A percentile compares a stretch with the other conserved stretches of the same genome.
These are phyloP conservation scores for Xiphophorus birchmanni DNA, from an alignment of 2,797 vertebrate species.

Conservation along the genomic window DNA sequence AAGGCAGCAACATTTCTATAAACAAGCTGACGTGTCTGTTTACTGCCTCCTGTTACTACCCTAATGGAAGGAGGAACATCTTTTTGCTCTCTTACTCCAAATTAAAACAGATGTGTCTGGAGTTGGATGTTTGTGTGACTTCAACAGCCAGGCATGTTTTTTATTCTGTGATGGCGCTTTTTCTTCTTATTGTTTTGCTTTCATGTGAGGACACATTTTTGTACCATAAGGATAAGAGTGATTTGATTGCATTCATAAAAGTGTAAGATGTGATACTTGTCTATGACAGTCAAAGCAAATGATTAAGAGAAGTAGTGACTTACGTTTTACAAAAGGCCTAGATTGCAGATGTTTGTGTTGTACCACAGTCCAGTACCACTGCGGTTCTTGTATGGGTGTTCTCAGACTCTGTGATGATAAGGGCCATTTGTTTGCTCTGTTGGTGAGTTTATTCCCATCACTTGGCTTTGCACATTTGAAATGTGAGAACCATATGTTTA, in stretches of 20 bases:
- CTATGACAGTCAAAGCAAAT: background rate
- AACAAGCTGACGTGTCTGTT: conserved; percentile 33
- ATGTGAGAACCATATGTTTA: conserved; percentile 38
- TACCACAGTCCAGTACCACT: background rate
- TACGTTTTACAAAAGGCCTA: background rate
- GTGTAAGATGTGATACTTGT: background rate
- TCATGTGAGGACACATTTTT: background rate
- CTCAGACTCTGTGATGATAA: background rate
- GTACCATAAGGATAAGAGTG: background rate
- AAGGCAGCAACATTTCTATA: conserved; percentile 13
- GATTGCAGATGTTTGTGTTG: background rate
- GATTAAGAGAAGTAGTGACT: background rate
- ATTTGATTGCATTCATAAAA: background rate
- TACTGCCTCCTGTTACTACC: conserved; percentile 28
- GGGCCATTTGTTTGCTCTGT: conserved; percentile 11
- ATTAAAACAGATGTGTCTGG: conserved; percentile 56
- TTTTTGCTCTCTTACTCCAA: conserved; percentile 31
- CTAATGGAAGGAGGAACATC: conserved; percentile 26
- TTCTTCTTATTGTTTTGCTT: background rate
- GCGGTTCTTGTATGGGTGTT: conserved; percentile 39
- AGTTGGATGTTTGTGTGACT: conserved; percentile 25
- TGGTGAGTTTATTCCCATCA: conserved; percentile 28
- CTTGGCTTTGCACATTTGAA: conserved; percentile 8
- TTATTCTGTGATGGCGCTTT: background rate
- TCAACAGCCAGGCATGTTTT: background rate